These are phyloP conservation scores for Dryoscopus gambensis DNA, from an alignment of 2,113 vertebrate genomes.

Conservation along the genomic window DNA sequence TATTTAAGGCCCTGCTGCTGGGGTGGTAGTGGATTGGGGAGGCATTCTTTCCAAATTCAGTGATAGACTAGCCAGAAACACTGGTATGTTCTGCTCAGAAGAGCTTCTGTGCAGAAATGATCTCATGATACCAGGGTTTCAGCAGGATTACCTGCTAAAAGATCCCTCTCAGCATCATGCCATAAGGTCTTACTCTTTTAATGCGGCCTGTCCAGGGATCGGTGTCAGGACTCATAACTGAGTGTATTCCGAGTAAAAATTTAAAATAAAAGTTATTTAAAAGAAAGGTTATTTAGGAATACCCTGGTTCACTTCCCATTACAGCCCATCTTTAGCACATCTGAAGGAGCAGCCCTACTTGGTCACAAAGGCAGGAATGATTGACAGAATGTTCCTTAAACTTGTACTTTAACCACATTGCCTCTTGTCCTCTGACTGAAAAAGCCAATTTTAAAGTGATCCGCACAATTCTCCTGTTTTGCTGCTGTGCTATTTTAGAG, in stretches of 20 bases:
- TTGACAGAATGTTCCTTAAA: not conserved
- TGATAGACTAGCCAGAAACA: not conserved
- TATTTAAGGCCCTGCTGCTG: not conserved
- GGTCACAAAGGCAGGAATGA: not conserved
- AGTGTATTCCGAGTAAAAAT: not conserved
- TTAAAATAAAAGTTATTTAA: not conserved
- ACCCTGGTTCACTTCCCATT: not conserved
- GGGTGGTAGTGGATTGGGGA: not conserved
- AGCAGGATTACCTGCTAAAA: not conserved
- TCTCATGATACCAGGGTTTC: not conserved
- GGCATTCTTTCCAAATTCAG: not conserved
- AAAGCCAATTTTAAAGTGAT: not conserved
- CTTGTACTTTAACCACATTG: not conserved
- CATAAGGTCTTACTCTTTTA: not conserved
- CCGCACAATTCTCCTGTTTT: not conserved
- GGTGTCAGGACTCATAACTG: not conserved
- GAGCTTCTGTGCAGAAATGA: not conserved
- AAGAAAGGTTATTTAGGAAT: not conserved
- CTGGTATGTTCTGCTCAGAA: not conserved
- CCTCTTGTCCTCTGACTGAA: not conserved
- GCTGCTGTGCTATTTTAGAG: rapidly evolving
- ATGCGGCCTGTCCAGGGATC: not conserved
- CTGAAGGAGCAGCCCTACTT: not conserved
- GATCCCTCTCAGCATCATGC: not conserved
- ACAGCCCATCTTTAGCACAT: not conserved